Conservation (phyloP, 1,140 invertebrate species). For the Drosophila watanabei region DNA sequence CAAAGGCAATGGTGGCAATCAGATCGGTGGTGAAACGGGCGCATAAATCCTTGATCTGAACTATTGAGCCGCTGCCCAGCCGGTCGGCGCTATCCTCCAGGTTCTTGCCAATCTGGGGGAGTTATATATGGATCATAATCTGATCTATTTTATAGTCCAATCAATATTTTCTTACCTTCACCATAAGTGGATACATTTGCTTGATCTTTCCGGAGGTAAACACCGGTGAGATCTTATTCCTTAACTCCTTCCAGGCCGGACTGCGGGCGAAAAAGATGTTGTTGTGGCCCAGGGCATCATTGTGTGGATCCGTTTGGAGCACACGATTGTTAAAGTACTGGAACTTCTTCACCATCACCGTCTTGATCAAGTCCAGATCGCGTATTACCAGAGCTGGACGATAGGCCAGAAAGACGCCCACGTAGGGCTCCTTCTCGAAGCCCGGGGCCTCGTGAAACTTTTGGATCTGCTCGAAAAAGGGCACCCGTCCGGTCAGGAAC, state of each 20-base stretch:
- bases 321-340: slow-evolving; percentile 73
- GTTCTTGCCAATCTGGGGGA: slow-evolving; percentile 59
- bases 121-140: background rate
- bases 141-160: background rate
- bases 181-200: slow-evolving; percentile 87
- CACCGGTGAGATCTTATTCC: slow-evolving; percentile 86
- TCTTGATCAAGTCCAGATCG: slow-evolving; percentile 86
- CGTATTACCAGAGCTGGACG: slow-evolving; percentile 86
- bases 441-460: slow-evolving; percentile 51
- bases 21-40: slow-evolving; percentile 87
- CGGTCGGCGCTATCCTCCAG: slow-evolving; percentile 49
- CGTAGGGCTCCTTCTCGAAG: slow-evolving; percentile 55
- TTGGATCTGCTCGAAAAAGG: slow-evolving; percentile 49
- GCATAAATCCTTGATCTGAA: slow-evolving; percentile 81
- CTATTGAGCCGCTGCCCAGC: slow-evolving; percentile 2
- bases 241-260: slow-evolving; percentile 86
- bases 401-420: slow-evolving; percentile 85
- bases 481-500: slow-evolving; percentile 33
- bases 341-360: slow-evolving; percentile 86
- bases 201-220: slow-evolving; percentile 87
- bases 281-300: slow-evolving; percentile 62
- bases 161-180: slow-evolving; percentile 59
- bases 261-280: slow-evolving; percentile 72
- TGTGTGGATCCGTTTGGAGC: slow-evolving; percentile 59
- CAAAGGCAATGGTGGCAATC: slow-evolving; percentile 88